Evolutionary conservation across 2,797 vertebrate genomes (phyloP).

Genomic region (Pagetopsis macropterus): DNA sequence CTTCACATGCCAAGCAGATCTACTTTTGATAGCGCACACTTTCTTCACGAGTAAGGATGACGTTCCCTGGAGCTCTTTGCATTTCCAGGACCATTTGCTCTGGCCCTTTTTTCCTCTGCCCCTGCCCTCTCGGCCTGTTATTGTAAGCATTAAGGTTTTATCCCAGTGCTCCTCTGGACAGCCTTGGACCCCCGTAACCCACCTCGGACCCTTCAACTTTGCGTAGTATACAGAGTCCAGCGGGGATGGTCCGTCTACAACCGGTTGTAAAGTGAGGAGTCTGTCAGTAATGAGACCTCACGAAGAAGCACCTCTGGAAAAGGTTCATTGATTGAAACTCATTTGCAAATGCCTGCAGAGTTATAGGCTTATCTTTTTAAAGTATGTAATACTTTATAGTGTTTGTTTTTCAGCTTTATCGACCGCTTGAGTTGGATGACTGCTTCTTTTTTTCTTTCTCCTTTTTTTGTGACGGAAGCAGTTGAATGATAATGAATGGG

Average conservation of each 20-base stretch:
- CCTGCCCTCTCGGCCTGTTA: conserved; percentile 65
- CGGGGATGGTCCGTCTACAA: conserved; percentile 59
- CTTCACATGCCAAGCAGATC: conserved; percentile 92
- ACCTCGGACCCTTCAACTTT: conserved; percentile 67
- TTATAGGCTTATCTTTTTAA: conserved; percentile 75
- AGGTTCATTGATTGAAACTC: conserved; percentile 70
- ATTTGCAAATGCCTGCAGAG: conserved; percentile 76
- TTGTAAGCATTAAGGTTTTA: conserved; percentile 76
- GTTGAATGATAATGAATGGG: conserved; percentile 68
- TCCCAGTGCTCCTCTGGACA: conserved; percentile 71
- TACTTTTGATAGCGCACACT: conserved; percentile 87
- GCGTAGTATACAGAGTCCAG: conserved; percentile 73
- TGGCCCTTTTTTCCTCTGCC: conserved; percentile 63
- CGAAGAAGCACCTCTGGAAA: conserved; percentile 67
- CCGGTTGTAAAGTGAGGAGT: conserved; percentile 69
- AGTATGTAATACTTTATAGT: conserved; percentile 72
- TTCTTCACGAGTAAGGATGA: conserved; percentile 62
- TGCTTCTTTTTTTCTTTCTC: conserved; percentile 52
- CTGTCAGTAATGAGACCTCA: conserved; percentile 63
- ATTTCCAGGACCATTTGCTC: conserved; percentile 74
- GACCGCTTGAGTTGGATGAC: conserved; percentile 68
- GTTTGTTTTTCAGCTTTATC: conserved; percentile 67
- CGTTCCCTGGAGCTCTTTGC: conserved; percentile 72
- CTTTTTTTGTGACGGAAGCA: conserved; percentile 56
- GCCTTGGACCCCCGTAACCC: conserved; percentile 64